Percentiles rank a stretch among this genome's conserved stretches.
phyloP scores from a whole-genome alignment of 2,888 invertebrate species.

The Allygus modestus region DNA sequence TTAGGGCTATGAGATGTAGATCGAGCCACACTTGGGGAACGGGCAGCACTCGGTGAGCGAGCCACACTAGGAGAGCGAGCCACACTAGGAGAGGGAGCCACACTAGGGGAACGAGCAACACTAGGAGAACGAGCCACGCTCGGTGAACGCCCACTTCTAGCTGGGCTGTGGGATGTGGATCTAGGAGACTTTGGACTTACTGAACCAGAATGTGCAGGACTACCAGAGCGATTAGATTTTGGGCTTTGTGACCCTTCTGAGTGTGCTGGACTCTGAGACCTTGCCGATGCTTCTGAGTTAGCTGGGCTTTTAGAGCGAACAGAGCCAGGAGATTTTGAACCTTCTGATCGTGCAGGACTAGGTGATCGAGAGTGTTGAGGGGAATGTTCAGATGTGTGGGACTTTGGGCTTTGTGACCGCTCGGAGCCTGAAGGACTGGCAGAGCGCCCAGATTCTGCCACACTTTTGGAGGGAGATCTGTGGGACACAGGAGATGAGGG shows the following conservation, averaged over 20 bases:
- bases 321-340: conserved; percentile 51
- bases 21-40: conserved; percentile 59
- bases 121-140: conserved; percentile 58
- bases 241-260: conserved; percentile 72
- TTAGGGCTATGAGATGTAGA: conserved; percentile 56
- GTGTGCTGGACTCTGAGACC: conserved; percentile 65
- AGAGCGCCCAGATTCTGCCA: conserved; percentile 65
- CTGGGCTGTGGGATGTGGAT: conserved; percentile 71
- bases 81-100: conserved; percentile 59
- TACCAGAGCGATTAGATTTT: conserved; percentile 71
- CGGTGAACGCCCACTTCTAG: conserved; percentile 65
- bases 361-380: conserved; percentile 71
- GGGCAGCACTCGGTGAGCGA: conserved; percentile 51
- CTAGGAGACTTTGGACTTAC: conserved; percentile 73
- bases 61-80: conserved; percentile 62
- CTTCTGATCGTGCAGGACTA: conserved; percentile 69
- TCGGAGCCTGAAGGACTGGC: conserved; percentile 63
- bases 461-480: conserved; percentile 59
- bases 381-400: conserved; percentile 69
- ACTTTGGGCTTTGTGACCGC: conserved; percentile 68
- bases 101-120: conserved; percentile 58
- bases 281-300: conserved; percentile 66
- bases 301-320: conserved; percentile 67
- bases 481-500: conserved; percentile 65
- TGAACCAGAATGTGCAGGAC: conserved; percentile 71